Evolutionary conservation across 2,888 invertebrate genomes (phyloP).

Genomic region (Mythimna pallens): DNA sequence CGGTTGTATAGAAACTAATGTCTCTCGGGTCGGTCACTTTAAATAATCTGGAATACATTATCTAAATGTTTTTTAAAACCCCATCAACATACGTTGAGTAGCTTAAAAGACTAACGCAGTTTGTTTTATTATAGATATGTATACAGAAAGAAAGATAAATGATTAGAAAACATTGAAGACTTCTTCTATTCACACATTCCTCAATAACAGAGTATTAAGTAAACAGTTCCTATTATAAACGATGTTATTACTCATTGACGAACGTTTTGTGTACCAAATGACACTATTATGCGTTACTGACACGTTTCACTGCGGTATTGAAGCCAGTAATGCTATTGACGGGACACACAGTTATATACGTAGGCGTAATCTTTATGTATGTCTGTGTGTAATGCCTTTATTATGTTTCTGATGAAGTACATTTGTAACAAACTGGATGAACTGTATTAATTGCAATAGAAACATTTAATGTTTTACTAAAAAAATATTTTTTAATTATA

Average conservation of each 20-base stretch:
- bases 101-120: background rate
- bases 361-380: background rate
- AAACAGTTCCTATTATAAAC: background rate
- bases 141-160: background rate
- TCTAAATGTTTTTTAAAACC: background rate
- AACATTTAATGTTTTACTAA: too few species aligned
- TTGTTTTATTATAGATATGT: background rate
- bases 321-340: slow-evolving; percentile 21
- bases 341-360: background rate
- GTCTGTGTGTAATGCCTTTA: background rate
- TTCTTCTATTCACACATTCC: background rate
- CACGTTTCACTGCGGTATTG: slow-evolving; percentile 5
- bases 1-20: too few species aligned
- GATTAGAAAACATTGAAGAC: background rate
- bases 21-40: too few species aligned
- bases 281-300: background rate
- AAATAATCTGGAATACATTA: background rate
- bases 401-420: background rate
- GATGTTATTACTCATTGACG: background rate
- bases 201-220: background rate
- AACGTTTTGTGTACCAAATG: slow-evolving; percentile 13
- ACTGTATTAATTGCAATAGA: background rate
- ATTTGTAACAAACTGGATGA: background rate
- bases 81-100: background rate
- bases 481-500: too few species aligned